Conservation (phyloP, 2,113 vertebrate species). For the Lasiurus borealis region DNA sequence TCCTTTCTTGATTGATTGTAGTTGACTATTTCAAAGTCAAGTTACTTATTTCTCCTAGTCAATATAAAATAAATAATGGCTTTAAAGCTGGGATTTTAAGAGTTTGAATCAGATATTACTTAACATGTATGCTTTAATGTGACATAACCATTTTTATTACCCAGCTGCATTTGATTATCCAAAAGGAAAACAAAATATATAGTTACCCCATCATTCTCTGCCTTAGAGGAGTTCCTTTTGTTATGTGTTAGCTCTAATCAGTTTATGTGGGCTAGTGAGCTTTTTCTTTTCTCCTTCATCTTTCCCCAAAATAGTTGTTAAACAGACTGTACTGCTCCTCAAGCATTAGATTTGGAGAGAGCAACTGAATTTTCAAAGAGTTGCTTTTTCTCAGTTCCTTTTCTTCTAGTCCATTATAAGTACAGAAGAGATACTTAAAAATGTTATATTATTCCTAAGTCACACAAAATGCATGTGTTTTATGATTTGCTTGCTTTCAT, state of each 20-base stretch:
- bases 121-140: constrained; percentile 9
- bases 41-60: neutral
- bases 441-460: neutral
- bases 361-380: neutral
- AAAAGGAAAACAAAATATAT: constrained; percentile 38
- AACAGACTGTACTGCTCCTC: neutral
- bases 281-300: neutral
- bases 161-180: constrained; percentile 59
- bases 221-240: neutral
- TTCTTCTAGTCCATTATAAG: constrained; percentile 34
- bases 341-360: neutral
- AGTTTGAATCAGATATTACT: constrained; percentile 46
- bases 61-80: neutral
- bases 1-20: neutral
- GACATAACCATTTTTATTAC: constrained; percentile 62
- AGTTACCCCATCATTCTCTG: neutral
- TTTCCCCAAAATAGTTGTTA: neutral
- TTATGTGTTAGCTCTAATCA: neutral
- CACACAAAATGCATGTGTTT: constrained; percentile 1
- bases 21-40: constrained; percentile 54
- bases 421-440: constrained; percentile 33
- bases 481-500: constrained; percentile 50
- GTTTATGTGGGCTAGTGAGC: neutral
- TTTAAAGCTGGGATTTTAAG: constrained; percentile 42
- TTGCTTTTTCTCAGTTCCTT: neutral